These are phyloP conservation scores for Melanotaenia maccullochi DNA, from an alignment of 2,797 vertebrate genomes.

Conservation along the genomic window DNA sequence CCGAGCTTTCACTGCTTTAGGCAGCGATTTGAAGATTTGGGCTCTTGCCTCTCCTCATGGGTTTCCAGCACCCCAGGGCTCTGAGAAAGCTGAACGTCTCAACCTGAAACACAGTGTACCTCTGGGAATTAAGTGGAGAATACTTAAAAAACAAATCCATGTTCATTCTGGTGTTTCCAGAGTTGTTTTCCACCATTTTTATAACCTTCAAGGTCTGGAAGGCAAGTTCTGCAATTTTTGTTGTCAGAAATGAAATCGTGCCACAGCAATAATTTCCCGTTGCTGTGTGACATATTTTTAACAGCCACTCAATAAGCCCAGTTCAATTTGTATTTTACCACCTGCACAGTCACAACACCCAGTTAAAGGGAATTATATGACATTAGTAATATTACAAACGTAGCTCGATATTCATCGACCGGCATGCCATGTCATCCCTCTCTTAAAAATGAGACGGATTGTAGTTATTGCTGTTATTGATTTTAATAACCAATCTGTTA, in stretches of 20 bases:
- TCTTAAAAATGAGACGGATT: conserved; percentile 78
- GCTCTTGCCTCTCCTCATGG: conserved; percentile 50
- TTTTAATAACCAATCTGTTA: conserved; percentile 81
- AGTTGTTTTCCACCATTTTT: background rate
- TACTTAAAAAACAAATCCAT: conserved; percentile 45
- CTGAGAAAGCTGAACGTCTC: conserved; percentile 26
- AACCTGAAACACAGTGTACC: conserved; percentile 31
- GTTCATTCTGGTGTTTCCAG: conserved; percentile 8
- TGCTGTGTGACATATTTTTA: conserved; percentile 44
- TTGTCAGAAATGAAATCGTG: conserved; percentile 13
- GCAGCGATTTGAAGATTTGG: conserved; percentile 64
- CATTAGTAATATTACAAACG: conserved; percentile 82
- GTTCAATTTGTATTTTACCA: conserved; percentile 61
- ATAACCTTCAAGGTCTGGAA: conserved; percentile 7
- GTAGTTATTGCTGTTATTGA: conserved; percentile 85
- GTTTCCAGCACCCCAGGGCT: conserved; percentile 40
- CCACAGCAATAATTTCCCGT: conserved; percentile 37
- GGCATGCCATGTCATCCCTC: conserved; percentile 52
- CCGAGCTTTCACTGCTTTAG: conserved; percentile 46
- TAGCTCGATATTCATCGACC: conserved; percentile 81
- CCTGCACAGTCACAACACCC: conserved; percentile 37
- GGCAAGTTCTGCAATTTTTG: conserved; percentile 3
- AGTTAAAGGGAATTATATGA: conserved; percentile 71
- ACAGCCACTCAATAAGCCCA: conserved; percentile 40
- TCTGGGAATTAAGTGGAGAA: conserved; percentile 36